These are phyloP conservation scores for Hofmannophila pseudospretella DNA, from an alignment of 2,888 invertebrate genomes.

Conservation along the genomic window DNA sequence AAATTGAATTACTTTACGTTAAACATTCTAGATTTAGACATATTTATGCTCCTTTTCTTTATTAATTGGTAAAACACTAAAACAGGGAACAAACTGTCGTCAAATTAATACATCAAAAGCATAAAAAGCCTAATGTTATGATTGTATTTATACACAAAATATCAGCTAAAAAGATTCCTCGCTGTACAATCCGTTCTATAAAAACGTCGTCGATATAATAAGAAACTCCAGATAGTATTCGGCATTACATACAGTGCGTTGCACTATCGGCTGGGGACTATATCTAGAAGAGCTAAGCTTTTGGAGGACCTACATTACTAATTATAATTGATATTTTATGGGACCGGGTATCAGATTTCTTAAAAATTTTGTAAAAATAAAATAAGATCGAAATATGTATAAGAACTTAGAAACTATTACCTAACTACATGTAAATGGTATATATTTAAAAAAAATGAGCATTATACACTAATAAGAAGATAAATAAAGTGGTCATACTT, in stretches of 20 bases:
- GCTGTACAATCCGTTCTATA: slow-evolving; percentile 23
- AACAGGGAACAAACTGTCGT: slow-evolving; percentile 45
- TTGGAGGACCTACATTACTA: slow-evolving; percentile 35
- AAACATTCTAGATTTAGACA: slow-evolving; percentile 32
- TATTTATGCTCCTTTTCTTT: slow-evolving; percentile 21
- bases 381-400: slow-evolving; percentile 45
- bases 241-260: slow-evolving; percentile 56
- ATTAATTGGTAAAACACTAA: slow-evolving; percentile 41
- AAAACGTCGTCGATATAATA: slow-evolving; percentile 19
- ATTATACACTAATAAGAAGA: slow-evolving; percentile 66
- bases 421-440: slow-evolving; percentile 69
- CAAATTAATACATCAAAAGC: slow-evolving; percentile 58
- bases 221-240: slow-evolving; percentile 18
- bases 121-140: slow-evolving; percentile 42
- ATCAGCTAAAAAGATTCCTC: slow-evolving; percentile 18
- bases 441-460: slow-evolving; percentile 71
- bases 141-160: slow-evolving; percentile 18
- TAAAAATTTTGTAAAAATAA: slow-evolving; percentile 31
- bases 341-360: slow-evolving; percentile 44
- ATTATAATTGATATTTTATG: slow-evolving; percentile 26
- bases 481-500: slow-evolving; percentile 69
- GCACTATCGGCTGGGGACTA: slow-evolving; percentile 35
- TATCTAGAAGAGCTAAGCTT: slow-evolving; percentile 47
- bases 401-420: slow-evolving; percentile 61
- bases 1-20: slow-evolving; percentile 27